phyloP scores from a whole-genome alignment of 2,797 vertebrate species.

The Nannoperca obscura region DNA sequence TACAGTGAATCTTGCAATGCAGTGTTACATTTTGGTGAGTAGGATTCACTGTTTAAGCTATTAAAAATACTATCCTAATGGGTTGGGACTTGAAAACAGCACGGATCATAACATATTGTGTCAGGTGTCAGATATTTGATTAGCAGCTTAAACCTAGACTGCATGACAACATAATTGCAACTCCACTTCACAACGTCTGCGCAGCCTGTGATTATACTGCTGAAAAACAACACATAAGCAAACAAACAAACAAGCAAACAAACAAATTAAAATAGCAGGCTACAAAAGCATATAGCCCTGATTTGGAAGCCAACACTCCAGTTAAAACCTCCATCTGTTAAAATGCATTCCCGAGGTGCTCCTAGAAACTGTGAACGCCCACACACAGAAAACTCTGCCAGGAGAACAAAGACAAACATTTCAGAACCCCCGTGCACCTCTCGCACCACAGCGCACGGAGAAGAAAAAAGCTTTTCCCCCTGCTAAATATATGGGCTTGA shows the following conservation, averaged over 20 bases:
- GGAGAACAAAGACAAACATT: constrained; percentile 87
- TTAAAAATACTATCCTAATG: constrained; percentile 34
- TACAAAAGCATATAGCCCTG: constrained; percentile 79
- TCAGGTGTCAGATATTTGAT: constrained; percentile 57
- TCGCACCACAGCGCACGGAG: constrained; percentile 73
- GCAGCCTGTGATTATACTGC: constrained; percentile 68
- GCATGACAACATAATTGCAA: constrained; percentile 58
- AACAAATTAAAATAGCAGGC: constrained; percentile 82
- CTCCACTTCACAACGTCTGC: constrained; percentile 25
- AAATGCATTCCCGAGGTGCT: constrained; percentile 84
- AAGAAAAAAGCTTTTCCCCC: constrained; percentile 70
- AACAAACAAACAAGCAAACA: constrained; percentile 74
- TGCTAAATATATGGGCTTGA: constrained; percentile 83
- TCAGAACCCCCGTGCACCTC: constrained; percentile 79
- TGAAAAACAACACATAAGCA: constrained; percentile 66
- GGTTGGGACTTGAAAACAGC: constrained; percentile 32
- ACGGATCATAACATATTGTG: constrained; percentile 31
- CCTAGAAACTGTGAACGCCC: constrained; percentile 83
- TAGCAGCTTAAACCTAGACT: constrained; percentile 54
- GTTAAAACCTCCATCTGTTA: constrained; percentile 85
- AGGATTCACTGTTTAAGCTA: constrained; percentile 10
- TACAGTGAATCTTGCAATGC: not conserved
- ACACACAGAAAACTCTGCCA: constrained; percentile 78
- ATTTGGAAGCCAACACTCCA: constrained; percentile 77
- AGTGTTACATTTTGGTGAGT: not conserved